These are phyloP conservation scores for Enteromius fasciolatus DNA, from an alignment of 2,797 vertebrate species.

Conservation along the genomic window DNA sequence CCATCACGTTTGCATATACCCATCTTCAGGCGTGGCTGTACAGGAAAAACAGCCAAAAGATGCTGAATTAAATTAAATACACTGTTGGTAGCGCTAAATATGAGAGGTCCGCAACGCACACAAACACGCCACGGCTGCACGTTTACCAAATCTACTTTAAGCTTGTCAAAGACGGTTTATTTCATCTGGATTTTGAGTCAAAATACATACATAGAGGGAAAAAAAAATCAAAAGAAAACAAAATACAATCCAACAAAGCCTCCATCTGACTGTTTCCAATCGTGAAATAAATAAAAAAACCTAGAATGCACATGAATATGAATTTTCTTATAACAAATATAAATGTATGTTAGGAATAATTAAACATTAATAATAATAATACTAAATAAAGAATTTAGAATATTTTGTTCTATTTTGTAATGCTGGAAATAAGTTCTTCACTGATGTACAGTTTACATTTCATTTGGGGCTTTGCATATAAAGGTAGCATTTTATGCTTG, in stretches of 20 bases:
- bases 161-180: constrained; percentile 82
- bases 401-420: neutral
- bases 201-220: constrained; percentile 63
- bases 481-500: neutral
- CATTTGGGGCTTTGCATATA: neutral
- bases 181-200: constrained; percentile 76
- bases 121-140: constrained; percentile 51
- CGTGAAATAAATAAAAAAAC: neutral
- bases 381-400: no score
- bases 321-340: neutral
- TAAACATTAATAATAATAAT: no score
- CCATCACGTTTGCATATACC: constrained; percentile 81
- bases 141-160: constrained; percentile 76
- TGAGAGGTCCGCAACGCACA: constrained; percentile 62
- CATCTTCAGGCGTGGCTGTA: constrained; percentile 82
- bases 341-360: no score
- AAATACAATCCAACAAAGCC: constrained; percentile 71
- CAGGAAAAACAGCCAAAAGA: constrained; percentile 70
- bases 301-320: neutral
- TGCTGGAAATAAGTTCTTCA: neutral
- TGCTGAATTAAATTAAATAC: constrained; percentile 85
- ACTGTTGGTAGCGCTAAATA: constrained; percentile 59
- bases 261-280: constrained; percentile 49
- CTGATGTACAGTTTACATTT: no score
- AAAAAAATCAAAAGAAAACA: constrained; percentile 68